Conservation (phyloP, 1,140 invertebrate genomes). For the Proales similis region DNA sequence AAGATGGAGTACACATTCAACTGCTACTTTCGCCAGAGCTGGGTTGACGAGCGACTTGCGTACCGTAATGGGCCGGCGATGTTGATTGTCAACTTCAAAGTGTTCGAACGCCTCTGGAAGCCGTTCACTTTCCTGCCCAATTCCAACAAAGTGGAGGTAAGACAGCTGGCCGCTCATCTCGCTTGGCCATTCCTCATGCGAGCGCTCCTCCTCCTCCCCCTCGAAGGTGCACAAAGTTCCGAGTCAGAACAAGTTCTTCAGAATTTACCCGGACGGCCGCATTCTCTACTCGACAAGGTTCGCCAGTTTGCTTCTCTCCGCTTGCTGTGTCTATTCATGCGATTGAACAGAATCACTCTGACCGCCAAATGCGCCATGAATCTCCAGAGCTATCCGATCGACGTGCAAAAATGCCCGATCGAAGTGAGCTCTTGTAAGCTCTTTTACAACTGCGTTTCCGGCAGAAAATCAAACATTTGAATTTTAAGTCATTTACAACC, state of each 20-base stretch:
- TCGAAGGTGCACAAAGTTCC: slow-evolving; percentile 91
- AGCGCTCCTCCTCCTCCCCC: too few relatives aligned
- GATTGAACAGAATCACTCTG: slow-evolving; percentile 73
- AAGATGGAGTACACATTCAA: slow-evolving; percentile 75
- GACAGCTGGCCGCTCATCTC: not conserved
- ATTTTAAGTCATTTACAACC: slow-evolving; percentile 27
- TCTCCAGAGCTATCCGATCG: slow-evolving; percentile 90
- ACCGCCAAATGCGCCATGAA: slow-evolving; percentile 96
- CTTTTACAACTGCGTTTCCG: slow-evolving; percentile 3
- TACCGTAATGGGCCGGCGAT: slow-evolving; percentile 43
- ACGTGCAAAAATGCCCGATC: slow-evolving; percentile 79
- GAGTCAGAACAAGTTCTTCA: slow-evolving; percentile 80
- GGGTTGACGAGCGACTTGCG: slow-evolving; percentile 57
- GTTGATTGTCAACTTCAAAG: slow-evolving; percentile 49
- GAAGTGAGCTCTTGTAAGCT: slow-evolving; percentile 87
- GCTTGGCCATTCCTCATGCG: not conserved
- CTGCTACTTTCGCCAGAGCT: slow-evolving; percentile 76
- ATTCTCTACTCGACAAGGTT: slow-evolving; percentile 90
- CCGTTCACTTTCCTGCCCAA: slow-evolving; percentile 90
- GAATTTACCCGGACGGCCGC: slow-evolving; percentile 72
- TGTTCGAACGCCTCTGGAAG: slow-evolving; percentile 70
- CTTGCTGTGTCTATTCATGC: not conserved
- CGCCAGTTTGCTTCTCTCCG: slow-evolving; percentile 24
- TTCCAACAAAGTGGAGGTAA: slow-evolving; percentile 38
- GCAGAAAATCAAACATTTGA: not conserved